Base-by-base conservation (phyloP, 2,888 invertebrate genomes). In the Cloeon dipterum region DNA sequence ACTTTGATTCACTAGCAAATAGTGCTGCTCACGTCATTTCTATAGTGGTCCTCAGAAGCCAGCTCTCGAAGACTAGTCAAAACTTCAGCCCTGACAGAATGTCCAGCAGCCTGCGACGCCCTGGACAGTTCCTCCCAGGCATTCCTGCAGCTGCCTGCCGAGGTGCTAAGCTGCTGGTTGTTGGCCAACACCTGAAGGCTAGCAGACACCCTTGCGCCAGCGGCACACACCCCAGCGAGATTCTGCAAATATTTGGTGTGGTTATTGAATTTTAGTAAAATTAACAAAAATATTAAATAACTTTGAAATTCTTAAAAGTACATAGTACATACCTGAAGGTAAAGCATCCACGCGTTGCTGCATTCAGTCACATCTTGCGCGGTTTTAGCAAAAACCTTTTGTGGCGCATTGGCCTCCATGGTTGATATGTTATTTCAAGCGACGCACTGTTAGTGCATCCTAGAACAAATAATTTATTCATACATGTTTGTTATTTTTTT, bases 331-430 rank as follows among this genome's bases (percentile, higher is more conserved):
- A 29, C 29, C 29, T 29, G 29, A n/a, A 29, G 16, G 29, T 29
- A 29, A 5, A 29, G 14, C 29, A 29, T 29, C 29, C 29, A 29
- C 7, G 29, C 29, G 16, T 29, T 29, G 16, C 16, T 29, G 16
- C 29, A 29, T 16, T 29, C 29, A n/a, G 29, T 8, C 5, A 29
- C 5, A 8, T 29, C 29, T 16, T 29, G 29, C 5, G 16, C n/a
- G 5, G 16, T 16, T 16, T 29, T 29, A 8, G 16, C 7, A 8
- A 29, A 29, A 5, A 29, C 5, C n/a, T 29, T 29, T 29, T 29
- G 29, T n/a, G 10, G 7, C 29, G 29, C n/a, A 29, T 29, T 29
- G n/a, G n/a, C n/a, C n/a, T 29, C 29, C 29, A 29, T 29, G 29
- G 5, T 7, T 7, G 13, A 7, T 29, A 16, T 16, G 29, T 29